A percentile compares a stretch with the other conserved stretches of the same genome.
Conservation (phyloP, 2,797 vertebrate species). For the Diplodus puntazzo region DNA sequence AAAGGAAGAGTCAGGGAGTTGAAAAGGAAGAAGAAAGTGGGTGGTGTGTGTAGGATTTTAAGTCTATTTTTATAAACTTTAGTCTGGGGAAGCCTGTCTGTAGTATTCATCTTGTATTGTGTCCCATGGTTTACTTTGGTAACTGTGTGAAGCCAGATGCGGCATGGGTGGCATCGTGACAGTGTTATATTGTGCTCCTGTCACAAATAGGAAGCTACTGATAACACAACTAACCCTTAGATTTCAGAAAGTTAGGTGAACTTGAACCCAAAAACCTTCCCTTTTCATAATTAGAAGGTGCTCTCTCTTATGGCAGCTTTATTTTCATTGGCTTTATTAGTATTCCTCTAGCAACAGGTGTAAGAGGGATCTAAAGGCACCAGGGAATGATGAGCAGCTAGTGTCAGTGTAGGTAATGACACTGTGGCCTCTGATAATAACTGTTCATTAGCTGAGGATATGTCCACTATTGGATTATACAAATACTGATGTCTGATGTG, state of each 20-base stretch:
- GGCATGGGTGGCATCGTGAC: neutral
- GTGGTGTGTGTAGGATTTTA: constrained; percentile 23
- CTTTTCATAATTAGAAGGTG: neutral
- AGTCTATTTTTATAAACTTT: constrained; percentile 21
- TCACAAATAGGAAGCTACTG: neutral
- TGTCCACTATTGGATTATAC: neutral
- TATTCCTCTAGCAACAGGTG: constrained; percentile 11
- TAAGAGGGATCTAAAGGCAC: constrained; percentile 34
- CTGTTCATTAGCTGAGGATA: neutral
- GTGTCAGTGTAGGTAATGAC: constrained; percentile 18
- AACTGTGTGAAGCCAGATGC: constrained; percentile 1
- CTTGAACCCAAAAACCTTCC: too few species aligned
- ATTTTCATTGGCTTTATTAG: constrained; percentile 20
- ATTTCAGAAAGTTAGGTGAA: neutral
- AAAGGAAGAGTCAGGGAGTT: neutral
- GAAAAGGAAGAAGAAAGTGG: neutral
- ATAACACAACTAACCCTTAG: neutral
- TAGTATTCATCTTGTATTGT: neutral
- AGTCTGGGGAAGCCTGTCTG: constrained; percentile 35
- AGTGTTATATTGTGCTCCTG: neutral
- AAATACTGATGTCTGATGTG: neutral
- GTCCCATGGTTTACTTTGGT: constrained; percentile 9
- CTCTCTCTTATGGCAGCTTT: neutral
- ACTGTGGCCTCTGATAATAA: constrained; percentile 30
- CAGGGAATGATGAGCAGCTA: constrained; percentile 7